Conservation (phyloP, 2,888 invertebrate genomes). For the Cylindroiulus punctatus region DNA sequence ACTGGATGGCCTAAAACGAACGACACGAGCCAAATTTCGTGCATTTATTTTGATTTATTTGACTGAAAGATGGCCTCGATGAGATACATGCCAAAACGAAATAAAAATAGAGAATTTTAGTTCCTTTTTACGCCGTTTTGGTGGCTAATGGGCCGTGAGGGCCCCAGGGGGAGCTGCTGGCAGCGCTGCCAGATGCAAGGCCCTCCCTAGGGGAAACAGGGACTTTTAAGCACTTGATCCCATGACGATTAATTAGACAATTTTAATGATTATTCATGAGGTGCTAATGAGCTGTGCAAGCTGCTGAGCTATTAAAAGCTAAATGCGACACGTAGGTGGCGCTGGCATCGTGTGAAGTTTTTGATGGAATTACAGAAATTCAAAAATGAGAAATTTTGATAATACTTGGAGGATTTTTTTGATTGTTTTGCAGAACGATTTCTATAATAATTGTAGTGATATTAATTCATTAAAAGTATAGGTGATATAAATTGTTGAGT, state of each 20-base stretch:
- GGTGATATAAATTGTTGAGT: no score
- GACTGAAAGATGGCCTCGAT: not conserved
- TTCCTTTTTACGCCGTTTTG: not conserved
- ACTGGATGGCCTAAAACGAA: not conserved
- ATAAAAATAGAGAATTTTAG: not conserved
- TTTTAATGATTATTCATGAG: not conserved
- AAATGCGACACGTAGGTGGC: not conserved
- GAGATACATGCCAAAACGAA: not conserved
- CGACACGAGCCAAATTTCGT: not conserved
- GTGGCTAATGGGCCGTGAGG: slow-evolving; percentile 13
- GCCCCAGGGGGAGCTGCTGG: not conserved
- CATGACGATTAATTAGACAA: not conserved
- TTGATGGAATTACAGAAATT: no score
- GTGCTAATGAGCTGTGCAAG: not conserved
- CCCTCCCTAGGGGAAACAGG: not conserved
- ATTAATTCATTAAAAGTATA: no score
- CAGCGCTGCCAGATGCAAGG: no score
- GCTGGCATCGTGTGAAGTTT: no score
- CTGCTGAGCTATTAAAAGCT: not conserved
- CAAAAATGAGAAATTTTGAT: no score
- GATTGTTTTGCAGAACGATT: no score
- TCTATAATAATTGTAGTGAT: no score
- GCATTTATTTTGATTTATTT: not conserved
- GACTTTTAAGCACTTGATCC: slow-evolving; percentile 10
- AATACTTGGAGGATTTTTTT: no score